phyloP scores from a whole-genome alignment of 1,140 invertebrate genomes.

The Caerostris darwini region DNA sequence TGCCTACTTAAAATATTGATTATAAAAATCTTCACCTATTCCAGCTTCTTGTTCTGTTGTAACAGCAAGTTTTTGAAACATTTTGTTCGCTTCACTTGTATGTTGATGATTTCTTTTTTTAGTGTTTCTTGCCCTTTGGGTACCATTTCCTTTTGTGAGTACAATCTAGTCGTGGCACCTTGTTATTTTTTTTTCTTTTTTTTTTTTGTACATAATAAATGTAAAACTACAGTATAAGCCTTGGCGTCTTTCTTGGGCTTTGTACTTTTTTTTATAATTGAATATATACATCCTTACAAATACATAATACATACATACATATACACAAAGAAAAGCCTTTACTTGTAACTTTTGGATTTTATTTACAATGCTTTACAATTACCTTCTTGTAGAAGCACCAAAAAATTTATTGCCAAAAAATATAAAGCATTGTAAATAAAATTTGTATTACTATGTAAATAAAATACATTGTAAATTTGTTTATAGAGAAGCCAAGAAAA shows the following conservation, averaged over 20 bases:
- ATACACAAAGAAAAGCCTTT: too few relatives aligned
- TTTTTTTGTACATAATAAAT: constrained; percentile 72
- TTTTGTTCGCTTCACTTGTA: constrained; percentile 19
- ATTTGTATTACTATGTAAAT: too few relatives aligned
- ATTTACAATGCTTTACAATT: too few relatives aligned
- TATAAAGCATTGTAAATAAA: too few relatives aligned
- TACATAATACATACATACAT: too few relatives aligned
- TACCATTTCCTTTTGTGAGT: constrained; percentile 71
- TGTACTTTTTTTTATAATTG: too few relatives aligned
- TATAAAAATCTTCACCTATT: constrained; percentile 43
- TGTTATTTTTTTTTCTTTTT: constrained; percentile 4
- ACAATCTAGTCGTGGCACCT: constrained; percentile 64
- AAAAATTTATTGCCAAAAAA: too few relatives aligned
- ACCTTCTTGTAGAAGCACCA: too few relatives aligned
- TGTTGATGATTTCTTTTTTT: constrained; percentile 38
- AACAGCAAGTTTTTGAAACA: background rate
- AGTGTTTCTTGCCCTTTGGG: constrained; percentile 52
- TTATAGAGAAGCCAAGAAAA: too few relatives aligned
- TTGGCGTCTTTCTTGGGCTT: background rate
- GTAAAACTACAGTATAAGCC: background rate
- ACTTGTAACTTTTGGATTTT: too few relatives aligned
- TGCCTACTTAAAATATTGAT: background rate
- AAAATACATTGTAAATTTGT: too few relatives aligned
- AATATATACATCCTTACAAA: too few relatives aligned
- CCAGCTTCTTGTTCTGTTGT: constrained; percentile 61